These are phyloP conservation scores for Erebia aethiops DNA, from an alignment of 2,888 invertebrate genomes.

Conservation along the genomic window DNA sequence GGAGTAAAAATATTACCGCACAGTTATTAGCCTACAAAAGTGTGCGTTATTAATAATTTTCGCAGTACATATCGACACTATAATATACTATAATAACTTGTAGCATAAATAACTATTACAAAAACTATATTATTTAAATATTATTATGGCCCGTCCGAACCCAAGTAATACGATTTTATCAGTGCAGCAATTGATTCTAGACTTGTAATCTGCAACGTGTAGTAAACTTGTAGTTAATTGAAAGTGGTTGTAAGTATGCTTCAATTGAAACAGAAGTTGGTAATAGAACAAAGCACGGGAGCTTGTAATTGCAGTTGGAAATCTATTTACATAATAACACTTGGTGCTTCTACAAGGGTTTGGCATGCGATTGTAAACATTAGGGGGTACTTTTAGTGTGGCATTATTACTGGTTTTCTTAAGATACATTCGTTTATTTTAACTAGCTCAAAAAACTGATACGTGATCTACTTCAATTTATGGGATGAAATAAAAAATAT, in stretches of 20 bases:
- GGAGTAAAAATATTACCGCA: no score
- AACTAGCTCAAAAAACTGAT: no score
- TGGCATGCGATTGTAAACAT: conserved; percentile 16
- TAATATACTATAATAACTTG: no score
- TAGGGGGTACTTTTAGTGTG: conserved; percentile 10
- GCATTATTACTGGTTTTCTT: neutral
- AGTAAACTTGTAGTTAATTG: conserved; percentile 8
- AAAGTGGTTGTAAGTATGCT: conserved; percentile 41
- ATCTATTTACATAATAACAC: conserved; percentile 70
- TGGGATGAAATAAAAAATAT: neutral
- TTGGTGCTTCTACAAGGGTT: conserved; percentile 46
- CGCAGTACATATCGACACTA: no score
- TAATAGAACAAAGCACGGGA: conserved; percentile 61
- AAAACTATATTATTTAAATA: no score
- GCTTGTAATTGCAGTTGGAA: conserved; percentile 58
- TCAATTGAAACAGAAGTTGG: conserved; percentile 52
- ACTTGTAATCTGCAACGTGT: no score
- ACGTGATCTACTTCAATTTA: no score
- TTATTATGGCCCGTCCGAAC: no score
- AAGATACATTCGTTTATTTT: no score
- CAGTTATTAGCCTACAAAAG: no score
- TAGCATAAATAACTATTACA: no score
- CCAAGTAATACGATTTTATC: neutral
- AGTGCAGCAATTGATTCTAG: neutral
- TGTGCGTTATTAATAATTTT: no score